Conservation (phyloP, 2,888 invertebrate genomes). For the Phorcus lineatus region DNA sequence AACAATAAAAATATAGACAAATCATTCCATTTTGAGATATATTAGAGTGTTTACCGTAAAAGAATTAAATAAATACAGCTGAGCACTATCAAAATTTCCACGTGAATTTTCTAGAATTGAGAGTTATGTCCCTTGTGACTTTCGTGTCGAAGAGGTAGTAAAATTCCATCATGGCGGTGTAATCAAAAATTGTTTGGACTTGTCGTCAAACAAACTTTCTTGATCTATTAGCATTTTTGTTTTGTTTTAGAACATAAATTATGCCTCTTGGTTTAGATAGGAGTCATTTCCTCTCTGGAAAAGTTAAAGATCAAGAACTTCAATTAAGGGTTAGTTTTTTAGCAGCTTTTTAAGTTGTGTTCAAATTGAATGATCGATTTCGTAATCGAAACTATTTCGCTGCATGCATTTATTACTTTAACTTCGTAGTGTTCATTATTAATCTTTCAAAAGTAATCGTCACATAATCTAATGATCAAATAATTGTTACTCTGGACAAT, state of each 20-base stretch:
- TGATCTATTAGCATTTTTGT: not conserved
- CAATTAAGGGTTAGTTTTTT: slow-evolving; percentile 49
- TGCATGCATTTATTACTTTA: not conserved
- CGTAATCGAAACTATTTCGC: not conserved
- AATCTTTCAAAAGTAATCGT: too few relatives aligned
- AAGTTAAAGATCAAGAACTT: slow-evolving; percentile 55
- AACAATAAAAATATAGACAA: too few relatives aligned
- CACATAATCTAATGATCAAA: too few relatives aligned
- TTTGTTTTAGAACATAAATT: not conserved
- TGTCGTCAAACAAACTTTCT: not conserved
- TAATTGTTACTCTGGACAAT: too few relatives aligned
- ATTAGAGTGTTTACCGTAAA: too few relatives aligned
- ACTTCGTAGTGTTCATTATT: too few relatives aligned
- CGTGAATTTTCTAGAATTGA: not conserved
- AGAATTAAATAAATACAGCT: too few relatives aligned
- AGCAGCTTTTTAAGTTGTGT: too few relatives aligned
- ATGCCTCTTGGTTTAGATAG: slow-evolving; percentile 67
- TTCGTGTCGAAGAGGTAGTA: not conserved
- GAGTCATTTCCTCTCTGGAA: slow-evolving; percentile 57
- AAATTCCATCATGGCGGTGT: not conserved
- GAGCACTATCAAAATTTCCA: too few relatives aligned
- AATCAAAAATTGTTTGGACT: slow-evolving; percentile 13
- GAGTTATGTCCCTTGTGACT: not conserved
- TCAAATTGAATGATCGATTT: not conserved
- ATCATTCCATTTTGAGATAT: too few relatives aligned